Base-by-base conservation (phyloP, 2,113 vertebrate genomes). In the Galbula dea region DNA sequence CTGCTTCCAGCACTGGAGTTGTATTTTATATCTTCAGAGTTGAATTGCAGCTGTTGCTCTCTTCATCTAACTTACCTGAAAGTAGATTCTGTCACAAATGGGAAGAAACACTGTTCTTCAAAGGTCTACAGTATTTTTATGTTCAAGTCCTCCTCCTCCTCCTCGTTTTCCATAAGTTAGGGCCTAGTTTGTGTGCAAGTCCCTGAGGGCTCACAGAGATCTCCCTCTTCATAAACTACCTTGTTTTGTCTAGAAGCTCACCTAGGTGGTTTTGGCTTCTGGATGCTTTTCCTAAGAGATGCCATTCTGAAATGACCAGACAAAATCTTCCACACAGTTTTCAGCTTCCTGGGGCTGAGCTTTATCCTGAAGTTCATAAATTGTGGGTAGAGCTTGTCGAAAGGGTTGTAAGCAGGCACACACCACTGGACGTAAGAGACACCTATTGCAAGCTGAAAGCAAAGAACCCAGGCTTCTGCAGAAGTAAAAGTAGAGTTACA, bases 111-210 rank as follows among this genome's bases (percentile, higher is more conserved):
- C 15, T 29, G 19, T 21, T 86, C 29, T 54, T 49, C 41, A 22
- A 37, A 63, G 19, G 11, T 36, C 8, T 73, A 10, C 9, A 30
- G 20, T 18, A 2, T 22, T 81, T 41, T 58, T 13, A 21, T 81
- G 20, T 39, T 86, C 11, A 24, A 16, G 6, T 46, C 63, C 11
- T 11, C 20, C 21, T 67, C 3, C 10, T 45, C 1, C 21, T 67
- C 3, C 10, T 45, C 1, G 0, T 51, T 41, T 76, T 32, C 32
- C 3, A 0, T 26, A 26, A 69, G 9, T 21, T 13, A 29, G 41
- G 36, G 62, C 36, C 7, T 9, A 19, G 12, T 52, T 27, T 27
- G 43, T 52, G 39, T 79, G 26, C 17, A 20, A 41, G 59, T 39
- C 49, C 41, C 34, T 36, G 67, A 48, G 51, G 12, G 16, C 3